Conservation (phyloP, 2,113 vertebrate species). For the Hylia prasina region DNA sequence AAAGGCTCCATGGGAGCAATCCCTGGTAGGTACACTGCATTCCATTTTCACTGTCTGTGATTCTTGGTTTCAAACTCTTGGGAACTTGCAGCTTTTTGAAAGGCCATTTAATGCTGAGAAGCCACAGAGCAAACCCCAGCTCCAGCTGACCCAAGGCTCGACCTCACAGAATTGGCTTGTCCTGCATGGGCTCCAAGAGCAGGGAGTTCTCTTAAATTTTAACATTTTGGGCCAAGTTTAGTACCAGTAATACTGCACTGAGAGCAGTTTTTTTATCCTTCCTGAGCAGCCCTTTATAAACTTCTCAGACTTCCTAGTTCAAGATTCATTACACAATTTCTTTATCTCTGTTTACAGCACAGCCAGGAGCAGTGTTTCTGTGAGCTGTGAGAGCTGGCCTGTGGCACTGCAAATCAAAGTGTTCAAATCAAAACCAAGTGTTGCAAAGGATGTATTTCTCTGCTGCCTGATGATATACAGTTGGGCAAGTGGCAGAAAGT, state of each 20-base stretch:
- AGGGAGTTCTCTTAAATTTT: not conserved
- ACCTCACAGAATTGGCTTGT: not conserved
- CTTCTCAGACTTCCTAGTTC: not conserved
- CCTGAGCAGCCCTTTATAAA: not conserved
- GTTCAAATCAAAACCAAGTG: not conserved
- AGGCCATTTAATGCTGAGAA: not conserved
- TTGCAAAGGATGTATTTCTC: not conserved
- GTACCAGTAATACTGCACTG: not conserved
- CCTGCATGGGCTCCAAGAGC: not conserved
- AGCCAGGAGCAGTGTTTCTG: not conserved
- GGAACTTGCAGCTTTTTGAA: not conserved
- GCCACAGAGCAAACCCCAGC: not conserved
- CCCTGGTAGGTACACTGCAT: not conserved
- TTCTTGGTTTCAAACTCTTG: not conserved
- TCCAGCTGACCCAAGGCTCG: not conserved
- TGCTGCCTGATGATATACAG: not conserved
- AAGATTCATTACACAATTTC: not conserved
- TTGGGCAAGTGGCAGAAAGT: not conserved
- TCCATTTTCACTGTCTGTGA: not conserved
- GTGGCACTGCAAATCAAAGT: not conserved
- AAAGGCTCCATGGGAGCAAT: fast-evolving
- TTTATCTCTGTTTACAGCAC: not conserved
- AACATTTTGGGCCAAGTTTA: not conserved
- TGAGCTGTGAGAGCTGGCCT: not conserved
- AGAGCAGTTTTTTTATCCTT: not conserved